Percentiles rank a stretch among this genome's conserved stretches.
These are phyloP conservation scores for Cebuella pygmaea DNA, from an alignment of 2,797 vertebrate genomes.

Conservation along the genomic window DNA sequence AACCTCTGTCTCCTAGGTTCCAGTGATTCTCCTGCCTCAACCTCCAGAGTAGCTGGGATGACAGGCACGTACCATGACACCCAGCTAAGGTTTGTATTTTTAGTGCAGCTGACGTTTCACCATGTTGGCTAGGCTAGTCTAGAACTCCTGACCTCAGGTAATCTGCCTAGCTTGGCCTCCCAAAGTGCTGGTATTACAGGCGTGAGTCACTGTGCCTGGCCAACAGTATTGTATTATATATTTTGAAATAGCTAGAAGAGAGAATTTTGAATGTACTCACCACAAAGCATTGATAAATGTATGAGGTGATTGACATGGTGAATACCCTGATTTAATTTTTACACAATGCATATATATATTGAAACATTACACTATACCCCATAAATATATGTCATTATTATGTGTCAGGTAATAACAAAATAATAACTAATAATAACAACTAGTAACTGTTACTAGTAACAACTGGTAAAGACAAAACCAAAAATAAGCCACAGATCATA, in stretches of 20 bases:
- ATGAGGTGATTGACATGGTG: not conserved
- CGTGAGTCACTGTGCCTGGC: not conserved
- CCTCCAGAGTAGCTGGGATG: not conserved
- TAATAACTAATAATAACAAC: not conserved
- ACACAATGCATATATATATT: not conserved
- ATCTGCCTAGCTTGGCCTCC: not conserved
- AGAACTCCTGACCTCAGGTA: not conserved
- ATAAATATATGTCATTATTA: not conserved
- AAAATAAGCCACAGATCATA: not conserved
- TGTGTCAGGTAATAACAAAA: not conserved
- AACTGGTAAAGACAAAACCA: not conserved
- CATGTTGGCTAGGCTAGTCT: not conserved
- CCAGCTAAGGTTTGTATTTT: not conserved
- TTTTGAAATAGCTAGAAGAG: not conserved
- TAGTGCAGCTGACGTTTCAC: not conserved
- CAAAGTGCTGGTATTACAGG: not conserved
- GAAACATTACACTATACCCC: too few relatives aligned
- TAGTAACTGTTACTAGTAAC: not conserved
- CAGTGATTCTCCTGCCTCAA: not conserved
- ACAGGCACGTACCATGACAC: rapidly evolving
- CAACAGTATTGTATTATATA: not conserved
- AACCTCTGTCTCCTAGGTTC: not conserved
- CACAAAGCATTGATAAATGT: not conserved
- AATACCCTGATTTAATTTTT: not conserved
- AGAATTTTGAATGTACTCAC: not conserved